phyloP scores from a whole-genome alignment of 2,113 vertebrate species.

The Eonycteris spelaea region DNA sequence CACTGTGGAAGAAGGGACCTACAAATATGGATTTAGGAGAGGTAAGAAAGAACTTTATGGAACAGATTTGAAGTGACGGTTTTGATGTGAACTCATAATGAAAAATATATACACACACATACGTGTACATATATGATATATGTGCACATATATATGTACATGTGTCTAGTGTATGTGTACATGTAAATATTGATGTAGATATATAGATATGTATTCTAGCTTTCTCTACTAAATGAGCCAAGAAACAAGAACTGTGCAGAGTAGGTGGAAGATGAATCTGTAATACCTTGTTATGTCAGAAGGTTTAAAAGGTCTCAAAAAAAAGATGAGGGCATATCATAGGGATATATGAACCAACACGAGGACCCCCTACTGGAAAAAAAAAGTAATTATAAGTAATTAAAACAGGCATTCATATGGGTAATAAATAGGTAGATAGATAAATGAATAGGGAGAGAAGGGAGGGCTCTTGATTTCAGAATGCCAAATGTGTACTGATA shows the following conservation, averaged over 20 bases:
- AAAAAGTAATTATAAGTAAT: not conserved
- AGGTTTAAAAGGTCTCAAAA: not conserved
- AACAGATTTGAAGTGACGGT: not conserved
- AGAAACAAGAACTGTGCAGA: not conserved
- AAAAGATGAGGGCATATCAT: not conserved
- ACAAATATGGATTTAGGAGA: not conserved
- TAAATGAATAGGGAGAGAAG: not conserved
- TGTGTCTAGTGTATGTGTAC: not conserved
- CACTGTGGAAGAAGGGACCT: not conserved
- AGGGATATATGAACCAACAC: not conserved
- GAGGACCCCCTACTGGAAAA: no score
- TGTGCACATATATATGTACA: not conserved
- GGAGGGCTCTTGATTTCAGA: not conserved
- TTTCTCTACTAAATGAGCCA: not conserved
- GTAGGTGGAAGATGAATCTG: not conserved
- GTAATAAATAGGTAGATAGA: not conserved
- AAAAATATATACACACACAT: not conserved
- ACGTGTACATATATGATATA: no score
- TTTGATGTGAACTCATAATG: not conserved
- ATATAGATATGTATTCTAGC: not conserved
- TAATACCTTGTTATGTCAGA: not conserved
- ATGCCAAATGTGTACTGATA: not conserved
- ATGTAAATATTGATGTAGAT: not conserved
- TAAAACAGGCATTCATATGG: not conserved
- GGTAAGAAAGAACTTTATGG: not conserved